Evolutionary conservation across 2,113 vertebrate genomes (phyloP).

Genomic region (Rousettus leschenaultii): DNA sequence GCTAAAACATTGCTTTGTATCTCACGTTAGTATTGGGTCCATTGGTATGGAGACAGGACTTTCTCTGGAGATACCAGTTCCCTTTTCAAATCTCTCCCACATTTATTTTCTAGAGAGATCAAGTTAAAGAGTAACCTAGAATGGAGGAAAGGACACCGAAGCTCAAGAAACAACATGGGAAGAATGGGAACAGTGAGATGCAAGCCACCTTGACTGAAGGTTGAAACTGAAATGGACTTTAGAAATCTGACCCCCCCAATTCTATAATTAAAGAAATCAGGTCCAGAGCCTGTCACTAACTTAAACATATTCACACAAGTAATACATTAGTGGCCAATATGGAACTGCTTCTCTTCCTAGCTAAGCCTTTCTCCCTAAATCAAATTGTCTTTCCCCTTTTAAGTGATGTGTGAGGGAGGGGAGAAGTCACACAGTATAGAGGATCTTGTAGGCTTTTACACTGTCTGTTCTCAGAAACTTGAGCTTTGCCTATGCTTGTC

Average conservation of each 20-base stretch:
- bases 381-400: not conserved
- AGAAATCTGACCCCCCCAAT: not conserved
- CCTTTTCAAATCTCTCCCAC: not conserved
- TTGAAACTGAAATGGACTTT: not conserved
- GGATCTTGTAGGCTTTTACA: not conserved
- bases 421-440: not conserved
- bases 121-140: not conserved
- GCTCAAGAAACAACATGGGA: not conserved
- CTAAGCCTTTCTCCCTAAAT: not conserved
- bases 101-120: not conserved
- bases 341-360: not conserved
- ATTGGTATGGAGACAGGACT: not conserved
- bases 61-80: not conserved
- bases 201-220: not conserved
- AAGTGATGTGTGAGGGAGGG: not conserved
- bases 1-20: slow-evolving; percentile 16
- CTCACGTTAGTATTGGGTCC: not conserved
- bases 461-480: not conserved
- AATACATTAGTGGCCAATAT: not conserved
- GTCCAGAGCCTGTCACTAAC: not conserved
- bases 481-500: not conserved
- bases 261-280: not conserved
- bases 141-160: not conserved
- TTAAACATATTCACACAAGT: not conserved
- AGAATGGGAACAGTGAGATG: not conserved